Base-by-base conservation (phyloP, 2,888 invertebrate species). In the Monopis laevigella region DNA sequence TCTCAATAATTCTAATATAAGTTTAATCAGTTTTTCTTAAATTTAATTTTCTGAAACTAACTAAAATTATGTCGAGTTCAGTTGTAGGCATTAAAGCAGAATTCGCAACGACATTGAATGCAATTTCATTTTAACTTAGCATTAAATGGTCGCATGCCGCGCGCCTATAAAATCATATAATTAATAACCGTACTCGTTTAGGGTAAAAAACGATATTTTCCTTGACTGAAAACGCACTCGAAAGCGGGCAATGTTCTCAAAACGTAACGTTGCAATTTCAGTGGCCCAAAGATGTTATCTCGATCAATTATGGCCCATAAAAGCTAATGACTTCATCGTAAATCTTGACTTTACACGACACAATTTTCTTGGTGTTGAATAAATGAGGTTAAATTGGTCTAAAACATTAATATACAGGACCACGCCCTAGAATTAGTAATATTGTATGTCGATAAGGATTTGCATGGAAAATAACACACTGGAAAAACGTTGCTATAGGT, bases 281-380 rank as follows among this genome's bases (percentile, higher is more conserved):
- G 64, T 63, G 56, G 63, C 58, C 55, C 64, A 54, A 50, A 72
- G 75, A 77, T 77, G 62, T 56, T 75, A 77, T 77, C 75, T 74
- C 66, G 72, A 75, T 74, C 75, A 77, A 77, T 77, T 77, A 77
- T 74, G 69, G 75, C 53, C 74, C 72, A 75, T 77, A 75, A 77
- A 77, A 73, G 63, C 65, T 75, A 77, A 77, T 77, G 77, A 72
- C 77, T 77, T 73, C 72, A 77, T 77, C 77, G 73, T 77, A 75
- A 75, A 77, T 75, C 75, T 74, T 61, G 51, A 60, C 58, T 65
- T 62, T 72, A 74, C 71, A 72, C 73, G 75, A 74, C 73, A 73
- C 65, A 65, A 43, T 72, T 71, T 67, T 60, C 65, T 67, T 60
- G 65, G 70, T 72, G 72, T 65, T 70, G 69, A 70, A 72, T 74